A percentile compares a stretch with the other conserved stretches of the same genome.
Evolutionary conservation across 2,113 vertebrate species (phyloP).

Genomic region (Notothenia coriiceps): DNA sequence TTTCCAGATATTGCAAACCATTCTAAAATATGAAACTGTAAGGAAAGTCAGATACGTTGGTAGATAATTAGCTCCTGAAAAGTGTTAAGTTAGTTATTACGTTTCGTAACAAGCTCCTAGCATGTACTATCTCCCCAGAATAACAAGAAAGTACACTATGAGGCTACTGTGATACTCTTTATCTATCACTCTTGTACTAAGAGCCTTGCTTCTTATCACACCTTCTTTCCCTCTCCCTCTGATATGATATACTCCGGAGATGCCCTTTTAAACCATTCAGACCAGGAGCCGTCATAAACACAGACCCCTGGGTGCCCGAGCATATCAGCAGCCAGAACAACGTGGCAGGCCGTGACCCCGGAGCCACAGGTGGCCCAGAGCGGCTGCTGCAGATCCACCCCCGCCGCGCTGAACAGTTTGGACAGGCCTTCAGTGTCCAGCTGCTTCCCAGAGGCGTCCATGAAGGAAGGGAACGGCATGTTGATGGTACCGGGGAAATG

Average conservation of each 20-base stretch:
- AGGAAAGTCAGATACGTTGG: neutral
- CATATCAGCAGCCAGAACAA: constrained; percentile 90
- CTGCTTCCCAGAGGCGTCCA: constrained; percentile 87
- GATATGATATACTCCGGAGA: constrained; percentile 89
- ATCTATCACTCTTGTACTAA: neutral
- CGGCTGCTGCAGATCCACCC: constrained; percentile 85
- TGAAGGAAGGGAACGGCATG: constrained; percentile 91
- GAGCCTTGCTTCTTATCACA: constrained; percentile 59
- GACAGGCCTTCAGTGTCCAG: constrained; percentile 85
- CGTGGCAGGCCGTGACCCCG: constrained; percentile 92
- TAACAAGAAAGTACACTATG: neutral
- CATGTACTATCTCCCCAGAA: neutral
- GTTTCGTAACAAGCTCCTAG: neutral
- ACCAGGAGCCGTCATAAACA: constrained; percentile 94
- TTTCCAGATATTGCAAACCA: neutral
- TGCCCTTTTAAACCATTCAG: constrained; percentile 93
- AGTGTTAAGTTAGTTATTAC: neutral
- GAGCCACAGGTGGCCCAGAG: constrained; percentile 92
- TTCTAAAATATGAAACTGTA: neutral
- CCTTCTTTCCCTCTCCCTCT: constrained; percentile 87
- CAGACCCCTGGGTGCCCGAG: constrained; percentile 88
- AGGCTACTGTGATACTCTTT: neutral
- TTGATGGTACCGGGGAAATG: constrained; percentile 89
- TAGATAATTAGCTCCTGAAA: neutral
- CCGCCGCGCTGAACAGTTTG: constrained; percentile 85